A percentile compares a stretch with the other conserved stretches of the same genome.
Conservation (phyloP, 2,797 vertebrate genomes). For the Merluccius polli region DNA sequence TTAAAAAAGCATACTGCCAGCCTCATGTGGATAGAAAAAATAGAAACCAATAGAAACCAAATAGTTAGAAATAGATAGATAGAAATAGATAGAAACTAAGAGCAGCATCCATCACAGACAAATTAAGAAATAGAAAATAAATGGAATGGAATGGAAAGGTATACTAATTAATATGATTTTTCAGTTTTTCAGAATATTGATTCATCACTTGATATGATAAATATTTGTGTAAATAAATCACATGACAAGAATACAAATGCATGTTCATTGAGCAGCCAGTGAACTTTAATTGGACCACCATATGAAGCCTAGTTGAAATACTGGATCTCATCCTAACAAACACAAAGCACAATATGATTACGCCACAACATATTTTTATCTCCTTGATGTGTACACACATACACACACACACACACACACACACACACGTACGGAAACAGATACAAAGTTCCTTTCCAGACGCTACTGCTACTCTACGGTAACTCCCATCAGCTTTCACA, state of each 20-base stretch:
- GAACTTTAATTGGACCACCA: too few species aligned
- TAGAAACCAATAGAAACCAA: too few species aligned
- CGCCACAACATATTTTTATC: not conserved
- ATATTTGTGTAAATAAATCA: too few species aligned
- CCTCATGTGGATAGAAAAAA: not conserved
- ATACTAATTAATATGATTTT: not conserved
- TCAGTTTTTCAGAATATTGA: too few species aligned
- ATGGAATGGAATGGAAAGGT: not conserved
- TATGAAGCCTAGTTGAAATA: too few species aligned
- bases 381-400: not conserved
- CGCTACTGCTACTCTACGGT: conserved; percentile 52
- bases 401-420: not conserved
- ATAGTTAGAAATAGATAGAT: too few species aligned
- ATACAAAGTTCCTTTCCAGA: conserved; percentile 56
- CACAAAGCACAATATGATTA: too few species aligned
- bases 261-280: too few species aligned
- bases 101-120: not conserved
- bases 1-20: not conserved
- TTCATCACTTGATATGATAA: not conserved
- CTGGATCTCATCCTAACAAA: too few species aligned
- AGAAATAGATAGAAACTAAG: not conserved
- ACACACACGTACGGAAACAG: conserved; percentile 6
- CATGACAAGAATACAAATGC: too few species aligned
- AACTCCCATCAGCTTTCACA: conserved; percentile 69
- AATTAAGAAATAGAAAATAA: too few species aligned